These are phyloP conservation scores for Azemiops feae DNA, from an alignment of 2,113 vertebrate species.

Conservation along the genomic window DNA sequence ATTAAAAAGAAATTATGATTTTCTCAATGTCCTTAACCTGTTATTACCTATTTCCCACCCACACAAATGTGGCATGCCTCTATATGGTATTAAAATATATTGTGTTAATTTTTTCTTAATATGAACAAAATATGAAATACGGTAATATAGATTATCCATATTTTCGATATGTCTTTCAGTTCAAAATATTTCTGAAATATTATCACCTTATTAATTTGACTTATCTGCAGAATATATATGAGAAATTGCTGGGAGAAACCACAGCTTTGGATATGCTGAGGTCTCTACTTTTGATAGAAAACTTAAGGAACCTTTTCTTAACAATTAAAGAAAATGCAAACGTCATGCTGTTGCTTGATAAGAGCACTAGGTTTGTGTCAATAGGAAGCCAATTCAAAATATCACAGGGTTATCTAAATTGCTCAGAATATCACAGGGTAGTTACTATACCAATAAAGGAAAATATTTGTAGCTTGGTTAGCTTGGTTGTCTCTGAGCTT, in stretches of 20 bases:
- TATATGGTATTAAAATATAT: neutral
- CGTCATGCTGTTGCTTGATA: neutral
- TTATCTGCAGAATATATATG: neutral
- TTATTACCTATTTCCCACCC: neutral
- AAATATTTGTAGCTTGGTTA: neutral
- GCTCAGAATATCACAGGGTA: neutral
- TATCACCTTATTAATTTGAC: neutral
- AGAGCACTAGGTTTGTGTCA: neutral
- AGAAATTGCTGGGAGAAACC: neutral
- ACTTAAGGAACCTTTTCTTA: neutral
- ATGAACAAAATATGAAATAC: neutral
- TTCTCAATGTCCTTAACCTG: neutral
- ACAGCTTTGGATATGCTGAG: neutral
- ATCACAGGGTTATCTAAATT: neutral
- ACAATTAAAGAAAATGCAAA: neutral
- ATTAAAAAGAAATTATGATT: slow-evolving; percentile 28
- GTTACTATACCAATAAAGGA: neutral
- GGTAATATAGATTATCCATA: neutral
- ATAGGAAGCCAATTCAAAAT: neutral
- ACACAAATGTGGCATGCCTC: neutral
- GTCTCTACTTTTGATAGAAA: neutral
- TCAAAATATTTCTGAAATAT: neutral
- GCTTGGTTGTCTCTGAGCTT: neutral
- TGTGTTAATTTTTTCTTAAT: neutral
- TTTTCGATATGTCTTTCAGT: neutral